phyloP scores from a whole-genome alignment of 2,113 vertebrate genomes.

The Paedocypris sp. region DNA sequence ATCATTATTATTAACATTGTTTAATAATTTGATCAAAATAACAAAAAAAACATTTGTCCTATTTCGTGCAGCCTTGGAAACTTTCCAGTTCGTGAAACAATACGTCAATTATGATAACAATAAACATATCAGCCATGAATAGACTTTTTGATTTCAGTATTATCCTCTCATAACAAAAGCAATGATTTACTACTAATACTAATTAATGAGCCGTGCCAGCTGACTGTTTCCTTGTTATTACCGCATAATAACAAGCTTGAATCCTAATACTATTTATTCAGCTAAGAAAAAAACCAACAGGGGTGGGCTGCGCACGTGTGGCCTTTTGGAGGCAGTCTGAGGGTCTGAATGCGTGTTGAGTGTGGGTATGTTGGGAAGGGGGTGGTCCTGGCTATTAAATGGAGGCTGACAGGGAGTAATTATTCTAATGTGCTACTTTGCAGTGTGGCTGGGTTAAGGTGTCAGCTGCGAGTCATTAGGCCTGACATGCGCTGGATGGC shows the following conservation, averaged over 20 bases:
- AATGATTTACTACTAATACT: no score
- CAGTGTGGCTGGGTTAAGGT: constrained; percentile 45
- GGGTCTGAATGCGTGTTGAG: constrained; percentile 27
- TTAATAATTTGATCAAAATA: no score
- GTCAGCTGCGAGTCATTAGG: constrained; percentile 56
- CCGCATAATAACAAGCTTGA: constrained; percentile 17
- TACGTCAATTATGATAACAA: no score
- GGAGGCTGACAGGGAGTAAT: constrained; percentile 57
- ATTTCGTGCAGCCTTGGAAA: no score
- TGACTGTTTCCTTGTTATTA: constrained; percentile 8
- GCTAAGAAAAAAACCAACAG: constrained; percentile 21
- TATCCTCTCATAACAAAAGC: no score
- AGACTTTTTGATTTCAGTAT: no score
- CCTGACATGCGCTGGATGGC: constrained; percentile 52
- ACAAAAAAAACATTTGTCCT: no score
- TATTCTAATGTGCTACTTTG: constrained; percentile 56
- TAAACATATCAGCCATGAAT: no score
- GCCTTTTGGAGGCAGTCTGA: constrained; percentile 25
- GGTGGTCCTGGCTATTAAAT: constrained; percentile 46
- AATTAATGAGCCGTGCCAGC: neutral
- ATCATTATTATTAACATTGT: no score
- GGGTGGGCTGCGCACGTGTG: neutral
- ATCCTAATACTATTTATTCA: constrained; percentile 26
- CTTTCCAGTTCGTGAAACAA: no score
- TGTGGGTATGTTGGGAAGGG: constrained; percentile 8